Evolutionary conservation across 1,140 invertebrate genomes (phyloP), one percentile per base, ranked within the genome.

Genomic region (Drosophila sturtevanti): DNA sequence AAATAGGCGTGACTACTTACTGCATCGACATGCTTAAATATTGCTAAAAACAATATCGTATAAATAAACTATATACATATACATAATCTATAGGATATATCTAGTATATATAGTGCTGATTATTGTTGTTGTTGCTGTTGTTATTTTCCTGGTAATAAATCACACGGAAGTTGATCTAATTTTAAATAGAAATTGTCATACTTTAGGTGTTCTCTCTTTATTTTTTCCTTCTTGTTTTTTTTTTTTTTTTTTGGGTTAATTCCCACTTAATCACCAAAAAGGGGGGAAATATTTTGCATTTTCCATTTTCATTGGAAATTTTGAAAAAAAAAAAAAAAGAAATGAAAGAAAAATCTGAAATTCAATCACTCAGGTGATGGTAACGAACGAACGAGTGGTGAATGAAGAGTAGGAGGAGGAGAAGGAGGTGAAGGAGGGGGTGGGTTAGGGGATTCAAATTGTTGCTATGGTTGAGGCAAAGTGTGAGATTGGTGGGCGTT

Each of bases 121-220:
- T 48, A 10, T 48, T 48, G 16, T 48, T 48, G 18, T 48, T 48
- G 16, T 31, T 31, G 27, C 6, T 31, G 27, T 31, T 31, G 3
- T 31, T 6, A 9, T 48, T 21, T 48, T 21, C 10, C 9, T 48
- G 41, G 16, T 44, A 14, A 48, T 48, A 48, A 48, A 48, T 48
- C 41, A 48, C 41, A 21, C 41, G 21, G 9, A 48, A 48, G 48
- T 35, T 34, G 54, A 34, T 63, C 75, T 78, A 75, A 75, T 75
- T 78, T 75, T 67, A 78, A 78, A 74, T 62, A 55, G 63, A 34
- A 48, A 56, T 34, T 56, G 54, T 56, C 54, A 56, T 56, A 4
- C 27, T 31, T 6, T 31, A 31, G 27, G 3, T 31, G 2, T n/a
- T n/a, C n/a, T n/a, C n/a, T n/a, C n/a, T n/a, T n/a, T n/a, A 4